Conservation (phyloP, 64 coral and sea anemone genomes). For the Orbicella faveolata region DNA sequence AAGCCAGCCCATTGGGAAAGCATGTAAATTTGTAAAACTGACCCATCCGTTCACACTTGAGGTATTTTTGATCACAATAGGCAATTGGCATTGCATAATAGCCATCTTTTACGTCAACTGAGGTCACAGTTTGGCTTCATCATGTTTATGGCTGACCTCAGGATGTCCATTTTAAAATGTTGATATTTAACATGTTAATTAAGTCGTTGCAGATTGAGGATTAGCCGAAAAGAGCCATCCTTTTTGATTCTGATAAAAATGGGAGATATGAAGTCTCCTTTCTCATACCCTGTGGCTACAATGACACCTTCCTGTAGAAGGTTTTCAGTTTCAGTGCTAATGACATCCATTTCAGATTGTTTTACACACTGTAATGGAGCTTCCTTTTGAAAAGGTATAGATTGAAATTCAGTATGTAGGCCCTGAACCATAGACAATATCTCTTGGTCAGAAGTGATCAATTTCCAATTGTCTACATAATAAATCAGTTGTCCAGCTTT, state of each 20-base stretch:
- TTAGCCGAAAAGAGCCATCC: background rate
- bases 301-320: background rate
- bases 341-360: conserved; percentile 12
- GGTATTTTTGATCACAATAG: conserved; percentile 35
- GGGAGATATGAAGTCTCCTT: conserved; percentile 34
- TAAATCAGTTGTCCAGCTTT: conserved; percentile 34
- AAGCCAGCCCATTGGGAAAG: conserved; percentile 56
- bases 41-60: conserved; percentile 51
- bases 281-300: conserved; percentile 7
- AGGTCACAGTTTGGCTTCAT: conserved; percentile 25
- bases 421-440: too few relatives aligned
- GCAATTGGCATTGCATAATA: background rate
- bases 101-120: too few relatives aligned
- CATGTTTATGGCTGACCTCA: conserved; percentile 12
- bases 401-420: too few relatives aligned
- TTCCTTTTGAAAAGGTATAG: background rate
- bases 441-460: conserved; percentile 16
- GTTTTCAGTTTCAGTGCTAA: conserved; percentile 10
- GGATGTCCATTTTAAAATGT: conserved; percentile 55
- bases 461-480: conserved; percentile 48
- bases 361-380: conserved; percentile 9
- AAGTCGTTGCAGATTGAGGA: conserved; percentile 47
- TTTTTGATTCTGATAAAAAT: conserved; percentile 6
- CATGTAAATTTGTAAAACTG: conserved; percentile 36
- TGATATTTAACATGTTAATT: conserved; percentile 26